Evolutionary conservation across 2,888 invertebrate genomes (phyloP), one percentile per base, ranked within the genome.

Genomic region (Strigamia transsilvanica): DNA sequence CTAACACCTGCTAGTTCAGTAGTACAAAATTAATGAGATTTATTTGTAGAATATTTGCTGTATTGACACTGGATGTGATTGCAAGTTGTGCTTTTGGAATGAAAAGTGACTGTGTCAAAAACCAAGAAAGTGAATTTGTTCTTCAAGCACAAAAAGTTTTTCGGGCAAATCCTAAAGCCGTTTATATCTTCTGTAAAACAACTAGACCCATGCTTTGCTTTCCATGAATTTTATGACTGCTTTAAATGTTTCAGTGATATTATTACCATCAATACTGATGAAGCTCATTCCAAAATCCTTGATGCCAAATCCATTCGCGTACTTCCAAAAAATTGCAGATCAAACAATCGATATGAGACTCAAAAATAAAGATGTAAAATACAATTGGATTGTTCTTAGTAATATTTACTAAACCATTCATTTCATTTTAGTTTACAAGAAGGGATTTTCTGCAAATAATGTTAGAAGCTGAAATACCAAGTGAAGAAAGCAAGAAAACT

Each of bases 51-150:
- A 18, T 4, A 9, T 38, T 82, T 23, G 80, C 46, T 18, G 80
- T 32, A 3, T 82, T 42, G 15, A 32, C 82, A n/a, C 10, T 82
- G 21, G 82, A 82, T 34, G 66, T 82, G 10, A 82, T 82, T 18
- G 82, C 61, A n/a, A 80, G 34, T 18, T 82, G 82, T 56, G 80
- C 82, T 18, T 82, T 82, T 56, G 82, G 82, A 46, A 80, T 80
- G 21, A 79, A 80, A 79, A 21, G 51, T 27, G 82, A 82, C 9
- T 66, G 56, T 32, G 3, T 82, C 3, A 34, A 61, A 18, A 61
- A 82, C 56, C 82, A 80, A n/a, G 66, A 82, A 10, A 81, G 41
- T 38, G 66, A 61, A 34, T 81, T 81, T 38, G 66, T 81, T 12
- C 13, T 12, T 13, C 21, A 34, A n/a, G 61, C 81, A 9, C 10